Percentiles rank a stretch among this genome's conserved stretches.
Evolutionary conservation across 1,140 invertebrate species (phyloP).

Genomic region (Chionoecetes opilio): DNA sequence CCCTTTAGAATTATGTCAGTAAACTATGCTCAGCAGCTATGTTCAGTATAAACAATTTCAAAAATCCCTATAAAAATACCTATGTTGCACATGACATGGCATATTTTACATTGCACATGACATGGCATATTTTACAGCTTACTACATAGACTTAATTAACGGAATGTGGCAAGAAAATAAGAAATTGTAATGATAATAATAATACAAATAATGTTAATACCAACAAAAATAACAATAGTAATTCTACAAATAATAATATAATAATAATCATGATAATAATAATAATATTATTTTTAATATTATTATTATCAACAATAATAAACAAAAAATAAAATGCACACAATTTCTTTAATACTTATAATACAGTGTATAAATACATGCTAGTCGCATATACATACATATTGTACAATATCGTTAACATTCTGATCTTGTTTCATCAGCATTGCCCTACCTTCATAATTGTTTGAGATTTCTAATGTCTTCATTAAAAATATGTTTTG

Average conservation of each 20-base stretch:
- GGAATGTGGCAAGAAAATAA: background rate
- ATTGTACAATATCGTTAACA: background rate
- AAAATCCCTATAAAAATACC: background rate
- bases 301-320: too few species aligned
- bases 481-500: background rate
- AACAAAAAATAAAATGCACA: too few species aligned
- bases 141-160: background rate
- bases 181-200: background rate
- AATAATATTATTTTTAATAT: too few species aligned
- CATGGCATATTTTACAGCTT: background rate
- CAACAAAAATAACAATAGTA: background rate
- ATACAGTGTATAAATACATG: background rate
- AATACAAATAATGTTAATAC: too few species aligned
- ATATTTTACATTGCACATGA: background rate
- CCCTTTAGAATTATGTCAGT: background rate
- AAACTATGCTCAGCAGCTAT: background rate
- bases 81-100: conserved; percentile 12
- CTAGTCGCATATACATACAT: conserved; percentile 20
- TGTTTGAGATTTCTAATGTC: background rate
- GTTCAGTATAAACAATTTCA: background rate
- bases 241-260: too few species aligned
- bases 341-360: background rate
- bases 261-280: too few species aligned
- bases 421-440: background rate
- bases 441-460: background rate